These are phyloP conservation scores for Vireo altiloquus DNA, from an alignment of 2,113 vertebrate species.

Conservation along the genomic window DNA sequence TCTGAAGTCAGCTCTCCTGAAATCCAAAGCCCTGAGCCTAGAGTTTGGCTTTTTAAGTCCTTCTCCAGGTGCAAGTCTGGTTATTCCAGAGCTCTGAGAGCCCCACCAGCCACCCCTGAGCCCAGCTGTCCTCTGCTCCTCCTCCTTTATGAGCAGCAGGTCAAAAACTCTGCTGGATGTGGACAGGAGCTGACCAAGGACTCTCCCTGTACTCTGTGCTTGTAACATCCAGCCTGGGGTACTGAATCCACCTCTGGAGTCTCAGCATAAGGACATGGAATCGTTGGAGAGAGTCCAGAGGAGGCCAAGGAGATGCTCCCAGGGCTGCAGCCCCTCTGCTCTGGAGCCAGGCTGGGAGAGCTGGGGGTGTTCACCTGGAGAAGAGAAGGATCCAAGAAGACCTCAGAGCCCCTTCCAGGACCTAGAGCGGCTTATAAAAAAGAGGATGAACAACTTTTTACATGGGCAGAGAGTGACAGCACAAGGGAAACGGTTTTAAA, in stretches of 20 bases:
- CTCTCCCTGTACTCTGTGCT: background rate
- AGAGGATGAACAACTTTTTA: background rate
- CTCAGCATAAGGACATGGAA: background rate
- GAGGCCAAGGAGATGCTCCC: accelerated
- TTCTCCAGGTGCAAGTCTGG: background rate
- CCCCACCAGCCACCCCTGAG: background rate
- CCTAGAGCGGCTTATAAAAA: background rate
- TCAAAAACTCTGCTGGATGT: background rate
- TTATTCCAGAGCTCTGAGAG: background rate
- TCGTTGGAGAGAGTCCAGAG: background rate
- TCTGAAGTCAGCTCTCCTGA: background rate
- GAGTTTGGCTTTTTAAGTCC: background rate
- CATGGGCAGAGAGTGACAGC: background rate
- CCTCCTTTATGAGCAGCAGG: background rate
- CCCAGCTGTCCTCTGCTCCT: accelerated
- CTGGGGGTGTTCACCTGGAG: background rate
- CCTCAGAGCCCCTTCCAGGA: accelerated
- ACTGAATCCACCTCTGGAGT: background rate
- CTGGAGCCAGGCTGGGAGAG: background rate
- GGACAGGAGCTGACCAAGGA: background rate
- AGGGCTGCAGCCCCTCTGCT: background rate
- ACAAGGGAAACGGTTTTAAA: background rate
- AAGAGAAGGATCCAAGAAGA: background rate
- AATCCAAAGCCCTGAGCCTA: background rate
- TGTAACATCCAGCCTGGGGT: background rate